These are phyloP conservation scores for Terebella lapidaria DNA, from an alignment of 2,888 invertebrate species.

Conservation along the genomic window DNA sequence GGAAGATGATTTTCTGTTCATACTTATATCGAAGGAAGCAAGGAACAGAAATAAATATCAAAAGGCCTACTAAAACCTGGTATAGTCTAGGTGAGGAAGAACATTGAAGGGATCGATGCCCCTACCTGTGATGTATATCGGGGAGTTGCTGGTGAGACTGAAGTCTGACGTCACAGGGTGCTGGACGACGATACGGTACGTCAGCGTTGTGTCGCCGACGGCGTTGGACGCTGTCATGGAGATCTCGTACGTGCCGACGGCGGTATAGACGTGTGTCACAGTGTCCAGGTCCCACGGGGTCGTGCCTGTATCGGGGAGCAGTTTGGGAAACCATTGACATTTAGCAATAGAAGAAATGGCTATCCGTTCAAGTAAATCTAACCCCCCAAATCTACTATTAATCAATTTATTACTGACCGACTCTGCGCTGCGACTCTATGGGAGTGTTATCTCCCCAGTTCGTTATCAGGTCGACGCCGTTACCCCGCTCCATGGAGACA, in stretches of 20 bases:
- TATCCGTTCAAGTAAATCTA: too few species aligned
- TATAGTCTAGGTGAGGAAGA: too few species aligned
- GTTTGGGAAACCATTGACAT: too few species aligned
- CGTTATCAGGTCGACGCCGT: background rate
- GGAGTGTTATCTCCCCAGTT: constrained; percentile 1
- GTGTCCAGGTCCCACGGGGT: constrained; percentile 34
- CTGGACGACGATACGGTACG: constrained; percentile 29
- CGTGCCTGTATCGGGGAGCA: constrained; percentile 24
- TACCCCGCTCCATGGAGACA: constrained; percentile 8
- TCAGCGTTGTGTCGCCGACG: constrained; percentile 29
- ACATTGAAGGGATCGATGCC: too few species aligned
- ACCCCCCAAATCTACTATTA: too few species aligned
- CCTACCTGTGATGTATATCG: too few species aligned
- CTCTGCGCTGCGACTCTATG: background rate
- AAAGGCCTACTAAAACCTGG: too few species aligned
- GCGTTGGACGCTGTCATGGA: constrained; percentile 30
- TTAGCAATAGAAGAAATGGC: too few species aligned
- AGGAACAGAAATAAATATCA: too few species aligned
- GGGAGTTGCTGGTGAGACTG: constrained; percentile 1
- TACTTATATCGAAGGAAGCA: too few species aligned
- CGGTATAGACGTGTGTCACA: constrained; percentile 27
- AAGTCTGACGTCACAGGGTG: constrained; percentile 24
- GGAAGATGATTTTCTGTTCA: too few species aligned
- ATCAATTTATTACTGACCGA: too few species aligned
- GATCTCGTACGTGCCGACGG: constrained; percentile 25